Evolutionary conservation across 2,113 vertebrate species (phyloP).

Genomic region (Saguinus midas): DNA sequence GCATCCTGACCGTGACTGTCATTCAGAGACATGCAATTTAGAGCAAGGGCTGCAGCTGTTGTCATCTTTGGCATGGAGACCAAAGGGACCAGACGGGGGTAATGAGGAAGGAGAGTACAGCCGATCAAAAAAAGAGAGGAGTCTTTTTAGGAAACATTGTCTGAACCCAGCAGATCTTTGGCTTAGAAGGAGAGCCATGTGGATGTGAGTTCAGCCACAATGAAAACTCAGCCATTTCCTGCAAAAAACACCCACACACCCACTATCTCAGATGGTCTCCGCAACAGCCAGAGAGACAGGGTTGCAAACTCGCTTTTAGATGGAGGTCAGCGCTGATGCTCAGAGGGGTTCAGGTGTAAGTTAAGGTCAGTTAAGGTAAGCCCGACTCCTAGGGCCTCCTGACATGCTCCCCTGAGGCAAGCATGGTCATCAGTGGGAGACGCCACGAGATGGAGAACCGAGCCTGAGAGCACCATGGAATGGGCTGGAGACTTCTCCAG

Average conservation of each 20-base stretch:
- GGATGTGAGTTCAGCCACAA: background rate
- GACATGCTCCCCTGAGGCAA: too few relatives aligned
- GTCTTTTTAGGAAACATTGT: constrained; percentile 21
- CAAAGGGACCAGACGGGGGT: background rate
- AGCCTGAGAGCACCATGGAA: fast-evolving
- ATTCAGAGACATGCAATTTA: background rate
- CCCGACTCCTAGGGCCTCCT: background rate
- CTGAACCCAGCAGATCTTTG: background rate
- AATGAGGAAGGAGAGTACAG: background rate
- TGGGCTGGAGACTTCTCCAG: background rate
- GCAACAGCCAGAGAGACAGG: background rate
- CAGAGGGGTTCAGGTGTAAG: background rate
- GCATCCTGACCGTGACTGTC: background rate
- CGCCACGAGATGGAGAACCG: background rate
- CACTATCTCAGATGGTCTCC: fast-evolving
- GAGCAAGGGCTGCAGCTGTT: background rate
- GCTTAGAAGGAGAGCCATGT: fast-evolving
- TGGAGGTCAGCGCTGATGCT: background rate
- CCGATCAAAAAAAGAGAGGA: background rate
- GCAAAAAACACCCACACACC: background rate
- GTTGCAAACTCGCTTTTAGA: too few relatives aligned
- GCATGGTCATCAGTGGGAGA: background rate
- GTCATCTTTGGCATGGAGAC: constrained; percentile 31
- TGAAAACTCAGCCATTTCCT: background rate
- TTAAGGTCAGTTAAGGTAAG: background rate